phyloP scores from a whole-genome alignment of 2,888 invertebrate species.

The Drosophila neonasuta region DNA sequence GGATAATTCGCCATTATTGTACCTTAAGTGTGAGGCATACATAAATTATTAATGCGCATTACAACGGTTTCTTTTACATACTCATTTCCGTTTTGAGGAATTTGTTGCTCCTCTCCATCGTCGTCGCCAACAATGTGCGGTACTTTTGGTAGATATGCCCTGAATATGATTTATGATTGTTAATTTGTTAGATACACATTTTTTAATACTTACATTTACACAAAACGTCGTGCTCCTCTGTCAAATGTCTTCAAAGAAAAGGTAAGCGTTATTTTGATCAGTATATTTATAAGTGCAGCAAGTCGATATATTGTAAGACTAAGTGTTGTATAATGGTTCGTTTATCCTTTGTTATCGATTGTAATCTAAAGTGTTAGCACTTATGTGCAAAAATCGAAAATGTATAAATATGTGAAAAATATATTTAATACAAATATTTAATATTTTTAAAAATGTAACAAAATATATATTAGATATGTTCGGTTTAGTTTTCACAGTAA shows the following conservation, averaged over 20 bases:
- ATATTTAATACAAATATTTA: neutral
- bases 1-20: too few species aligned
- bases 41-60: too few species aligned
- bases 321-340: slow-evolving; percentile 6
- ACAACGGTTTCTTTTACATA: too few species aligned
- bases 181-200: neutral
- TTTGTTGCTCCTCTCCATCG: slow-evolving; percentile 7
- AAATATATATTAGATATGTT: slow-evolving; percentile 6
- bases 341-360: neutral
- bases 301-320: neutral
- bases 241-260: neutral
- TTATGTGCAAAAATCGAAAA: too few species aligned
- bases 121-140: slow-evolving; percentile 60
- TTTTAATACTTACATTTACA: too few species aligned
- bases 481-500: slow-evolving; percentile 17
- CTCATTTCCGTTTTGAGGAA: too few species aligned
- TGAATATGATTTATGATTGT: slow-evolving; percentile 4
- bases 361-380: too few species aligned
- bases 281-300: neutral
- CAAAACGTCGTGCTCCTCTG: neutral
- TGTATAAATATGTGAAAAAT: too few species aligned
- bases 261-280: neutral
- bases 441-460: neutral
- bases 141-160: slow-evolving; percentile 33
- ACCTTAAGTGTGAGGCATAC: too few species aligned